Evolutionary conservation across 2,113 vertebrate species (phyloP), one percentile per base, ranked within the genome.

Genomic region (Varanus komodoensis): DNA sequence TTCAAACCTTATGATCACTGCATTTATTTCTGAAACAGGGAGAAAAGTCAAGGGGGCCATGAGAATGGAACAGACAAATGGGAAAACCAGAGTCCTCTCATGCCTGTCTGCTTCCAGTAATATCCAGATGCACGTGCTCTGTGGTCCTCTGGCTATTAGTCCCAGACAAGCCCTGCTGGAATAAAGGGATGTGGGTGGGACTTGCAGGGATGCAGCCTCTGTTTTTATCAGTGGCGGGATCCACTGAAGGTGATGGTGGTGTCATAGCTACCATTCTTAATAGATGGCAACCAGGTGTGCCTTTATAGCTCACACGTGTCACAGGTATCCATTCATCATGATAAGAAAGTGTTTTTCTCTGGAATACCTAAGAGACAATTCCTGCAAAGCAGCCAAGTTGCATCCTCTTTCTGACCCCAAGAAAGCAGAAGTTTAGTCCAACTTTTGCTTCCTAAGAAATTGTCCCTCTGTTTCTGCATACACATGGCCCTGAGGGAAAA

Each of bases 1-100:
- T 54, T 32, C n/a, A 64, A 87, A 52, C 48, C 19, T 32, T 86
- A 84, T 38, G 50, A 74, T 85, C 84, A 69, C 92, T 81, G 54
- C 54, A 54, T 85, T 88, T 44, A 78, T 19, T 84, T 89, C 84
- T 77, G 6, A 50, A 79, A 38, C 71, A 38, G 27, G 67, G 29
- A 84, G 82, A 84, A 82, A 64, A 12, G 21, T 34, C 57, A 83
- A 44, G 67, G 67, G 74, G 52, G 69, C 61, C 3, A 77, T 52
- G 80, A 38, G 17, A 50, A 34, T 23, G 25, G 34, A 82, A 68
- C 19, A 27, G 57, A 23, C 52, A 32, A 2, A 32, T n/a, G 52
- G 12, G 14, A 8, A 74, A 79, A 80, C 29, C 19, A 68, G 84
- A 11, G 0, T 67, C 32, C 54, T 25, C 15, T 1, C 32, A 1